A percentile compares a stretch with the other conserved stretches of the same genome.
Evolutionary conservation across 2,113 vertebrate species (phyloP).

Genomic region (Copsychus sechellarum): DNA sequence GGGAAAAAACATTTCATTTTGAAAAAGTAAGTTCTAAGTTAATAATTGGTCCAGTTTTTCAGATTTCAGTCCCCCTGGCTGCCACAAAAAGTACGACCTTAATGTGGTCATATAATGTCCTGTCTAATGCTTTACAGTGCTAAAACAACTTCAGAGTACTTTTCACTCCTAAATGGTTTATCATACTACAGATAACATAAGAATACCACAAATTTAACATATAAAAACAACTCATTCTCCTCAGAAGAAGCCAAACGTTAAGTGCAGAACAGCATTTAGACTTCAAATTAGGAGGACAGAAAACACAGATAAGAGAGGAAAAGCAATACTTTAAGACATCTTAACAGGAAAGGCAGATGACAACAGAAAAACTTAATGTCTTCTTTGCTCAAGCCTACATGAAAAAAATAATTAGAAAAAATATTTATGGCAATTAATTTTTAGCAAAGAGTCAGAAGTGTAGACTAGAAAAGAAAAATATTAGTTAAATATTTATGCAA

Average conservation of each 20-base stretch:
- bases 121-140: background rate
- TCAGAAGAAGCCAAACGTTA: background rate
- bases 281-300: background rate
- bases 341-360: background rate
- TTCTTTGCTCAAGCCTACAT: background rate
- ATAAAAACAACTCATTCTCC: background rate
- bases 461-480: background rate
- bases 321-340: background rate
- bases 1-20: background rate
- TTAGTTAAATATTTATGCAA: slow-evolving; percentile 21
- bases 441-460: too few species aligned
- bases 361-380: background rate
- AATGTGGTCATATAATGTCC: background rate
- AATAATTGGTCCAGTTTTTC: background rate
- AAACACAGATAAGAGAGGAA: background rate
- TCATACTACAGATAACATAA: background rate
- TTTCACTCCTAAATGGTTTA: background rate
- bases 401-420: background rate
- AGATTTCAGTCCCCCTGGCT: background rate
- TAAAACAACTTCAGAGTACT: background rate
- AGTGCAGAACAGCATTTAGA: background rate
- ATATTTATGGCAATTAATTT: background rate
- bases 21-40: background rate
- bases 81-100: background rate
- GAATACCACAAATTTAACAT: background rate